Conservation (phyloP, 2,113 vertebrate genomes). For the Percina caprodes region DNA sequence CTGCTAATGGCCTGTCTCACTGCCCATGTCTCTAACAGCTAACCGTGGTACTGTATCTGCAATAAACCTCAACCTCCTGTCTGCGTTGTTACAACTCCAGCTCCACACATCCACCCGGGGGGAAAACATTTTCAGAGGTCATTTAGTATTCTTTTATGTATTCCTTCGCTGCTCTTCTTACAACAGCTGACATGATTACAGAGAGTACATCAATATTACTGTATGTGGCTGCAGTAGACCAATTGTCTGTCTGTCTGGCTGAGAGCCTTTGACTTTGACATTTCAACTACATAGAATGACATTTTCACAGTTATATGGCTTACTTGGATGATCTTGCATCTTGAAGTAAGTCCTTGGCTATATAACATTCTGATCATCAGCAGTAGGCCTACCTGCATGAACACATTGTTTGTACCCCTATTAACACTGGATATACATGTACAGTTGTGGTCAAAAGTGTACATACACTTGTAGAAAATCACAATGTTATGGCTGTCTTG, state of each 20-base stretch:
- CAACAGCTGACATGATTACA: constrained; percentile 34
- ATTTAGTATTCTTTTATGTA: constrained; percentile 34
- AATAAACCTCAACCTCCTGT: constrained; percentile 11
- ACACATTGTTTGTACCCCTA: not conserved
- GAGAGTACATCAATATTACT: not conserved
- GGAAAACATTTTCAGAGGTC: constrained; percentile 31
- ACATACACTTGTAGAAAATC: too few species aligned
- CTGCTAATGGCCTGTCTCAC: not conserved
- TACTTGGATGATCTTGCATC: not conserved
- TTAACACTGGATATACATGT: not conserved
- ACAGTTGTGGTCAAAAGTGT: too few species aligned
- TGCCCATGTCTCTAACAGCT: not conserved
- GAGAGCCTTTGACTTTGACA: not conserved
- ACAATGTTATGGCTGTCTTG: too few species aligned
- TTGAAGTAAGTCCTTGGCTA: not conserved
- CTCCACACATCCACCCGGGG: not conserved
- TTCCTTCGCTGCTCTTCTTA: constrained; percentile 36
- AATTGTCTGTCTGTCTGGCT: not conserved
- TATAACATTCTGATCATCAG: not conserved
- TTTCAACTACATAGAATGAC: constrained; percentile 18
- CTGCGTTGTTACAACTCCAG: not conserved
- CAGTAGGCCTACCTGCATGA: not conserved
- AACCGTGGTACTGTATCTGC: not conserved
- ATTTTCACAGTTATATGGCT: constrained; percentile 32
- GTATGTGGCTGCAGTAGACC: not conserved